Evolutionary conservation across 92 coral and sea anemone species (phyloP), one percentile per base, ranked within the genome.

Genomic region (Palythoa grandiflora): DNA sequence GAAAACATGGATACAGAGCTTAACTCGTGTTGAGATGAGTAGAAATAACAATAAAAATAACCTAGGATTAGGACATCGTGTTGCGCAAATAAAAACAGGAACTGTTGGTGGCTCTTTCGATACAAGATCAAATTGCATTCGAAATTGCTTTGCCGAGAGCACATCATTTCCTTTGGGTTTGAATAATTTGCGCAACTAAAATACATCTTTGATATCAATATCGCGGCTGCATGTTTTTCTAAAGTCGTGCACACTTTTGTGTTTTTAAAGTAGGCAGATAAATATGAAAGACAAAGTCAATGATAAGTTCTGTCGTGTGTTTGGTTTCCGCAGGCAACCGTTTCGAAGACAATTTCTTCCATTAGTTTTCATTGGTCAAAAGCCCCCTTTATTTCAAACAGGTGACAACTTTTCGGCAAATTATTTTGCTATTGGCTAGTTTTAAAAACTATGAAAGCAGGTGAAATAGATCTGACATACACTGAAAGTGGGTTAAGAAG

Each of bases 331-430:
- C 5, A 65, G 74, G 86, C 12, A 48, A 81, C 75, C 40, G 60
- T 81, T 65, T 21, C 75, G 71, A 66, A 15, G 66, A 60, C 73
- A 81, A 81, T 12, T 47, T 68, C 59, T 47, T 61, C 20, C 71
- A 17, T 65, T 47, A 11, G 39, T 14, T 66, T 15, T 81, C 17
- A 81, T 81, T 81, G 75, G 86, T 81, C 60, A 55, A 68, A 10
- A 44, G 13, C 28, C 75, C 28, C 48, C 9, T 14, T 13, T 4
- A 7, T 20, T 65, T 19, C 59, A 68, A 81, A 68, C 86, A 81
- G 86, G 86, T 81, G 86, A 81, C 60, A 81, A 57, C 38, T 81
- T 81, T 21, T 66, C 47, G 75, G 20, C 61, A 15, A 13, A 6
- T 53, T 48, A 52, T 21, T 40, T 68, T 48, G 75, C 63, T 13